Base-by-base conservation (phyloP, 2,888 invertebrate species). In the Cantharis rufa region DNA sequence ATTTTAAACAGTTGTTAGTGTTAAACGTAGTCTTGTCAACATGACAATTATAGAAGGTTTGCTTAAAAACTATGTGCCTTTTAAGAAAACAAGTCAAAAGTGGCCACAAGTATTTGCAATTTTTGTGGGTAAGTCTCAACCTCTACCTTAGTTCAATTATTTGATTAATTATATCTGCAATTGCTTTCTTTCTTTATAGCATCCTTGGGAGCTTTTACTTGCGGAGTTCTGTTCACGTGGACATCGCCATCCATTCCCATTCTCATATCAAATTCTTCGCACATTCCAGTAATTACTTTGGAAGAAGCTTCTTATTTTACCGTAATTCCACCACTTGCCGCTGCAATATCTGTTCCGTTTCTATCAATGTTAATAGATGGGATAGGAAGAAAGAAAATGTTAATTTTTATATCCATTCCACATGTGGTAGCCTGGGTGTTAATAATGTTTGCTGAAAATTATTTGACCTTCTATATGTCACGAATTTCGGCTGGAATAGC, bases 251-350 rank as follows among this genome's bases (percentile, higher is more conserved):
- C 86, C 10, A 82, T 86, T 21, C 84, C 85, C 24, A 82, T 82
- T 75, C 81, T 87, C 9, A 80, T 83, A 21, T 79, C 82, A 18
- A 83, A 84, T 62, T 82, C 84, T 66, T 79, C 80, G 10, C 82
- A 82, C 11, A 70, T 74, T 10, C 82, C 82, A 63, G 80, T 85
- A 70, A 68, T 77, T 5, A 83, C 84, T 3, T 82, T 84, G 73
- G 84, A 85, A 15, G 80, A 86, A 80, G 85, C 85, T 1, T 86
- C 86, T 0, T 85, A 85, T 76, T 84, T 86, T 66, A 84, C 83
- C 1, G 82, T 86, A 11, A 82, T 86, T 68, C 83, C 86, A 9
- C 83, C 85, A 7, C 73, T 84, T n/a, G 69, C 83, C 3, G 82
- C 82, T 71, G 77, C 84, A 1, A 61, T 84, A n/a, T 78, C 83